Evolutionary conservation across 2,888 invertebrate genomes (phyloP), one percentile per base, ranked within the genome.

Genomic region (Heteromurus nitidus): DNA sequence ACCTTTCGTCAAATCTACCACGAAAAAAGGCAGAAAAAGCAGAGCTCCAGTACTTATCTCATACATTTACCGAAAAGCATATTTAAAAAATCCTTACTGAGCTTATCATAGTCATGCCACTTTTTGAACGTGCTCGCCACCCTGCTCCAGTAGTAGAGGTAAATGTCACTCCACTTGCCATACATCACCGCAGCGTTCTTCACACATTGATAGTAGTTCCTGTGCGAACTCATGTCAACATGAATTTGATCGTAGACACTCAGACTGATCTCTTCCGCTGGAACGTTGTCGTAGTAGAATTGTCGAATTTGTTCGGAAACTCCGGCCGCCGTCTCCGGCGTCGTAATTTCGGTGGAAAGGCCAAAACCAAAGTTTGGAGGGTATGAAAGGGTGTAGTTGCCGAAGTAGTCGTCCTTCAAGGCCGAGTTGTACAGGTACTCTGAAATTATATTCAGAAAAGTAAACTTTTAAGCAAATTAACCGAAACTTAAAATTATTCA

Each of bases 171-270:
- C 24, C 64, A 68, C 44, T 81, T 83, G 3, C 74, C 82, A 53
- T 74, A 68, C 13, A 82, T 64, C 9, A 80, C 50, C 2, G 83
- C 83, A 0, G 82, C 83, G 26, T 82, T 81, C 60, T 81, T 77
- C 5, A 77, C 80, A 55, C 85, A 85, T 44, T 84, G 83, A 30
- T 69, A 85, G 55, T 84, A 82, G 67, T 85, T 85, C 1, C 85
- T 50, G 47, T 85, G 84, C 0, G 82, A 80, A 53, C 72, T 81
- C 74, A 85, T 74, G 30, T 85, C 72, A 5, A 84, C 69, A 28
- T 84, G 81, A 47, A 77, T 82, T 11, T 83, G 76, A 16, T 80
- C 44, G 18, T 74, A 53, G 13, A 28, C 69, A 7, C 47, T n/a
- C 16, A 42, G 55, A 0, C 77, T 74, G 26, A 70, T 55, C 3